A percentile compares a stretch with the other conserved stretches of the same genome.
These are phyloP conservation scores for Mycteria americana DNA, from an alignment of 2,797 vertebrate genomes.

Conservation along the genomic window DNA sequence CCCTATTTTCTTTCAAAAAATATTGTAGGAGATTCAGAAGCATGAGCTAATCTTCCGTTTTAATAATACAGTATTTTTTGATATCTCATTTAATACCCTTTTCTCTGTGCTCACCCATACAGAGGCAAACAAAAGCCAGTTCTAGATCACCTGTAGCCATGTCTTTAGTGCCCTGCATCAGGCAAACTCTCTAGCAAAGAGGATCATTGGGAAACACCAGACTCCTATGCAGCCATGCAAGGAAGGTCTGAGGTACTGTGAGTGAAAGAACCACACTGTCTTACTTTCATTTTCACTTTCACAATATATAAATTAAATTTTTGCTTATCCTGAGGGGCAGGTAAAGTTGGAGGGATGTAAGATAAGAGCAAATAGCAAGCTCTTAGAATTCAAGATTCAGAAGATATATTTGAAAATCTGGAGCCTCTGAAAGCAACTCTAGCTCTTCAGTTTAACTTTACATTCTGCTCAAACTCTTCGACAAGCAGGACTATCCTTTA, in stretches of 20 bases:
- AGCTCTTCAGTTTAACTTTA: not conserved
- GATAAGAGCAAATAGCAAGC: not conserved
- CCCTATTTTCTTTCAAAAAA: not conserved
- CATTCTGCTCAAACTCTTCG: not conserved
- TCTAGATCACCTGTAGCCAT: not conserved
- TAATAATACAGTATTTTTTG: not conserved
- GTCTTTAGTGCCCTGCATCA: not conserved
- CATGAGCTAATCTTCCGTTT: not conserved
- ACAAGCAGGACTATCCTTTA: not conserved
- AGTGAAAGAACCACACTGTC: not conserved
- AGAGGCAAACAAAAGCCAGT: not conserved
- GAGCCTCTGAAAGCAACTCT: not conserved
- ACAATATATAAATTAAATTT: no score
- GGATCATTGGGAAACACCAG: not conserved
- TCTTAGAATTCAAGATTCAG: not conserved
- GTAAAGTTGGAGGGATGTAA: not conserved
- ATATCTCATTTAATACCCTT: no score
- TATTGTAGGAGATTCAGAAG: not conserved
- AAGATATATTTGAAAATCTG: not conserved
- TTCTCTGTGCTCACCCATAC: no score
- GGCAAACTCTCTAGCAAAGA: not conserved
- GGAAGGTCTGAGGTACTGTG: not conserved
- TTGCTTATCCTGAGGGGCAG: not conserved
- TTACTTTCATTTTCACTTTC: not conserved
- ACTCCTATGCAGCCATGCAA: not conserved